Evolutionary conservation across 2,113 vertebrate genomes (phyloP), one percentile per base, ranked within the genome.

Genomic region (Oryzias melastigma): DNA sequence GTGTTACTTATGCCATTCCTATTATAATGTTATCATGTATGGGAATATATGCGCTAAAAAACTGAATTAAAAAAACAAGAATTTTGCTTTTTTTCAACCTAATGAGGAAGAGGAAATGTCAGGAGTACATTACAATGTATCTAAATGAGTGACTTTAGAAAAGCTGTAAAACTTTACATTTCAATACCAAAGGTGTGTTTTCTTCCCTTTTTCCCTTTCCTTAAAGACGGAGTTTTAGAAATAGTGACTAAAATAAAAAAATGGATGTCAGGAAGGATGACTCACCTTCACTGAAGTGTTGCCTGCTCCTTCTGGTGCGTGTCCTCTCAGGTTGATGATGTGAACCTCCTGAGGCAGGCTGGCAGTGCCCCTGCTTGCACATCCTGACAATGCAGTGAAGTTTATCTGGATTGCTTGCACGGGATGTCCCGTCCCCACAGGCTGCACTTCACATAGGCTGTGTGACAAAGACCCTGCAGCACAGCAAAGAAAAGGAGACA

Each of bases 321-420:
- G 60, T 35, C 81, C 77, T 59, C 91, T 92, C 68, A 99, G 93
- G 88, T 97, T 98, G 85, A 99, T 91, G 86, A 98, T 27, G 0
- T 99, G 97, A 62, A 99, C 95, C 72, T 99, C 97, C 66, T 95
- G 94, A 0, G 93, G 93, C 40, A 95, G 87, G 46, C 75, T 81
- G 0, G 68, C 84, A 0, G 96, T 98, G 80, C 94, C 95, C 55
- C 92, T 88, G 87, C 95, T 98, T 20, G 96, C 95, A 24, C 97
- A 98, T 78, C 96, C 97, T 0, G 96, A 96, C 62, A 95, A 64
- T 51, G 91, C 93, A 0, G 94, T 95, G 85, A 95, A 98, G 83
- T 92, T 97, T 87, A 94, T 94, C 77, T 92, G 10, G 46, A 93
- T 59, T 49, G 96, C 95, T 81, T 95, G 95, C 71, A 99, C 95